A percentile compares a stretch with the other conserved stretches of the same genome.
These are phyloP conservation scores for Dicyrtoma fusca DNA, from an alignment of 2,888 invertebrate genomes.

Conservation along the genomic window DNA sequence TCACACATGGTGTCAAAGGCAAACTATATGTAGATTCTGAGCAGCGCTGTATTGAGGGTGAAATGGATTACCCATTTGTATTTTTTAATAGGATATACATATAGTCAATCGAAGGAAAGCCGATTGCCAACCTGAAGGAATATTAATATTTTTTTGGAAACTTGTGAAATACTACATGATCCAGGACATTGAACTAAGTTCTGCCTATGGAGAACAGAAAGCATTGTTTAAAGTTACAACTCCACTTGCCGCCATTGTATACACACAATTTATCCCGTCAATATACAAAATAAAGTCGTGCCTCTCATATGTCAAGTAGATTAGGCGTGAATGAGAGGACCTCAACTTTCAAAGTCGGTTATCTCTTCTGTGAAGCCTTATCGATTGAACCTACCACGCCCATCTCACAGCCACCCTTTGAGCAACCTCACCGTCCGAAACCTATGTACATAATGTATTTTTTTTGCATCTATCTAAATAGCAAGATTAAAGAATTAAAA, in stretches of 20 bases:
- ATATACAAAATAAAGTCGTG: slow-evolving; percentile 8
- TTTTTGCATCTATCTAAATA: background rate
- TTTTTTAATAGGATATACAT: slow-evolving; percentile 12
- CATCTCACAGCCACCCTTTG: slow-evolving; percentile 14
- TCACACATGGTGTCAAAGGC: too few species aligned
- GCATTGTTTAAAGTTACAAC: background rate
- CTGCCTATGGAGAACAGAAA: background rate
- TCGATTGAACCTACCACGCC: slow-evolving; percentile 20
- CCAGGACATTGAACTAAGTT: slow-evolving; percentile 25
- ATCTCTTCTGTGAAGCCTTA: slow-evolving; percentile 8
- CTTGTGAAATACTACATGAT: background rate
- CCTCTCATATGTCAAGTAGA: background rate
- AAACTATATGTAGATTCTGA: too few species aligned
- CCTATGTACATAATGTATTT: background rate
- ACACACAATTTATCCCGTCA: background rate
- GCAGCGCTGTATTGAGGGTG: background rate
- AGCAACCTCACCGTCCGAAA: slow-evolving; percentile 15
- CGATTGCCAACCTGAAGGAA: background rate
- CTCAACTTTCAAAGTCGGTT: background rate
- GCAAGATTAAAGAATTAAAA: too few species aligned
- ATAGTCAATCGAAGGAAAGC: background rate
- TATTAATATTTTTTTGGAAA: background rate
- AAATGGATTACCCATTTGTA: slow-evolving; percentile 22
- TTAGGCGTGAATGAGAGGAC: background rate
- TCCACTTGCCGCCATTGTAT: too few species aligned